phyloP scores from a whole-genome alignment of 2,113 vertebrate species.

The Columba livia region DNA sequence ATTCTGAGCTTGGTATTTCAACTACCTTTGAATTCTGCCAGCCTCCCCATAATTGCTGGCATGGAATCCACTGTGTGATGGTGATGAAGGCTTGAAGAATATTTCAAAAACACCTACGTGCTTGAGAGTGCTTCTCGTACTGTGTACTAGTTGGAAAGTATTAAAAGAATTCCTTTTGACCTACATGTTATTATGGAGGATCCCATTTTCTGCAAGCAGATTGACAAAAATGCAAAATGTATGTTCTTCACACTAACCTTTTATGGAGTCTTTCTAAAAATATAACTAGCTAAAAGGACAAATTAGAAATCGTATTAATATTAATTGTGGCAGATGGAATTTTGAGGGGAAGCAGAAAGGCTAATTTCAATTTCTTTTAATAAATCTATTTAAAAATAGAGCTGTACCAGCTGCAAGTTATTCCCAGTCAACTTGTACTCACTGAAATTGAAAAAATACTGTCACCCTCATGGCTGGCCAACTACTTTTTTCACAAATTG shows the following conservation, averaged over 20 bases:
- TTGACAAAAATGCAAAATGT: not conserved
- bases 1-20: not conserved
- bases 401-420: conserved; percentile 61
- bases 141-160: not conserved
- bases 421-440: conserved; percentile 50
- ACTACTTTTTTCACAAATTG: not conserved
- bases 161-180: not conserved
- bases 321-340: conserved; percentile 71
- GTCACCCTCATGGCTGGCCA: conserved; percentile 22
- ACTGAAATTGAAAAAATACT: conserved; percentile 36
- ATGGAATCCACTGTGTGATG: not conserved
- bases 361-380: conserved; percentile 62
- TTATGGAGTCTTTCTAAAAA: conserved; percentile 58
- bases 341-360: conserved; percentile 53
- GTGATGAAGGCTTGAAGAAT: not conserved
- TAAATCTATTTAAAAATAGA: conserved; percentile 67
- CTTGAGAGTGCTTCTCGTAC: not conserved
- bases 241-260: conserved; percentile 13
- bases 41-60: not conserved
- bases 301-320: conserved; percentile 58
- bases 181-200: not conserved
- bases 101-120: not conserved
- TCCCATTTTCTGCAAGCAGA: conserved; percentile 16
- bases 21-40: not conserved
- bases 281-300: conserved; percentile 41